Evolutionary conservation across 64 coral and sea anemone genomes (phyloP), one percentile per base, ranked within the genome.

Genomic region (Trachythela sp.): DNA sequence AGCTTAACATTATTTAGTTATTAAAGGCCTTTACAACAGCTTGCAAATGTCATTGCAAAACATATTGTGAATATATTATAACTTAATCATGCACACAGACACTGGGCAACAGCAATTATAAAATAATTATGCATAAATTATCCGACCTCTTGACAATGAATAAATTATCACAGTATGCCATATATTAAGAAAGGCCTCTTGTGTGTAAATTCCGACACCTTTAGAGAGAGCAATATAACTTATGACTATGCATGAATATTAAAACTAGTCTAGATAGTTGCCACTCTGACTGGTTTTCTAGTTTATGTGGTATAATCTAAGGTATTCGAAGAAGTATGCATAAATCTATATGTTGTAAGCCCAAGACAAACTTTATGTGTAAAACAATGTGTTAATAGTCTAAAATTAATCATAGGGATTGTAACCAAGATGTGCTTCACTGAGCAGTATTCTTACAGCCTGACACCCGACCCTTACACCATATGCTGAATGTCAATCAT

Each of bases 41-140:
- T n/a, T 59, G 24, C 24, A 17, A 22, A 17, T n/a, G 24, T 22
- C 3, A 22, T 59, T 17, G 15, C 2, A 59, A 59, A 22, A 59
- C 9, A 2, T 59, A 2, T 22, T n/a, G 3, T 59, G 54, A 59
- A 59, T 59, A 59, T 22, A 59, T 59, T 59, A 59, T 59, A 59
- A 59, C 24, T 22, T 59, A n/a, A 59, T 59, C 54, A 59, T 59
- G 54, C 54, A 22, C 54, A 59, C 18, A 59, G 9, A 59, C 9
- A 59, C 54, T 22, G 15, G 54, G 54, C 54, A 59, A 59, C 14
- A 22, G 54, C 24, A 22, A n/a, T n/a, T 59, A 24, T 8, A n/a
- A 64, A 64, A 64, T 64, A 64, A 64, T 64, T 64, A 64, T 64
- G 56, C 56, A 64, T n/a, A 64, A 64, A 64, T 64, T 27, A 64